These are phyloP conservation scores for Myotis pilosus DNA, from an alignment of 2,797 vertebrate genomes.

Conservation along the genomic window DNA sequence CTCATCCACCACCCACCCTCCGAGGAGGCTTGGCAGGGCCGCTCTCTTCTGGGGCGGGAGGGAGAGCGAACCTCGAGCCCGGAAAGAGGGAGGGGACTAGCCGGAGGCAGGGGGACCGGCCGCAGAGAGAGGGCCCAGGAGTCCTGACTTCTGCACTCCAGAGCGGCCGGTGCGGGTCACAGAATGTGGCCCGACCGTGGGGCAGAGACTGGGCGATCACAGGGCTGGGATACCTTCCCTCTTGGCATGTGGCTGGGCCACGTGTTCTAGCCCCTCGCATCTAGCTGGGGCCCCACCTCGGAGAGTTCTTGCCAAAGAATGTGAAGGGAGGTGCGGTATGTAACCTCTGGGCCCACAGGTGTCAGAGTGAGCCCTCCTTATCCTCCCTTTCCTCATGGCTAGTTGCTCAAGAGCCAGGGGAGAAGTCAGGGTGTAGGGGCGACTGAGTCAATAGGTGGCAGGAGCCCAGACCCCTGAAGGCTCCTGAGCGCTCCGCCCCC, in stretches of 20 bases:
- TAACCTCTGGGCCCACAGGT: neutral
- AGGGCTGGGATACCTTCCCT: neutral
- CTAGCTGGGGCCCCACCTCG: neutral
- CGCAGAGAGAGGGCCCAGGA: neutral
- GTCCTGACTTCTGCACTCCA: neutral
- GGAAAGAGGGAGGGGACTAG: neutral
- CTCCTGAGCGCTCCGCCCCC: neutral
- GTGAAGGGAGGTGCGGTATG: neutral
- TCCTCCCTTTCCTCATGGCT: no score
- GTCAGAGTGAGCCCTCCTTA: neutral
- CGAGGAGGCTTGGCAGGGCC: constrained; percentile 54
- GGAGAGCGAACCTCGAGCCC: neutral
- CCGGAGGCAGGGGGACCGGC: neutral
- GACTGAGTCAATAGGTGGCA: neutral
- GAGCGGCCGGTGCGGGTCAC: neutral
- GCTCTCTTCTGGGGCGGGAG: neutral
- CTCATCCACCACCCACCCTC: constrained; percentile 62
- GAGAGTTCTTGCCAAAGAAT: neutral
- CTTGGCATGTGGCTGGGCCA: fast-evolving
- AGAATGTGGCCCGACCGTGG: neutral
- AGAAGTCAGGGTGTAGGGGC: neutral
- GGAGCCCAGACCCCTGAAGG: neutral
- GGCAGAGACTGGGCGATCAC: fast-evolving
- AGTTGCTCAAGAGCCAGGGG: neutral
- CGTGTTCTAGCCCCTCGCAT: neutral